A percentile compares a stretch with the other conserved stretches of the same genome.
Conservation (phyloP, 2,797 vertebrate species). For the Selene dorsalis region DNA sequence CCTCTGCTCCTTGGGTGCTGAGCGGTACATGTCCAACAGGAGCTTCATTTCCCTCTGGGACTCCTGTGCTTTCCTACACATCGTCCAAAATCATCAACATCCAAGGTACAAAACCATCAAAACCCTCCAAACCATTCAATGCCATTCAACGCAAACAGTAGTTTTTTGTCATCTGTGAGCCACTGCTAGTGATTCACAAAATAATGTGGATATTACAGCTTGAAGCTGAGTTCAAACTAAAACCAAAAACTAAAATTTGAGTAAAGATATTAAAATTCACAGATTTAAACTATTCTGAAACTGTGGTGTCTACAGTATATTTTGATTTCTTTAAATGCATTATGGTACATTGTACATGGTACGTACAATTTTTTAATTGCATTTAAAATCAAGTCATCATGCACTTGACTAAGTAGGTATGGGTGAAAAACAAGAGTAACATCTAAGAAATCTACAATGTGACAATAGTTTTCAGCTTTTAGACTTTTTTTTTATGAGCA, state of each 20-base stretch:
- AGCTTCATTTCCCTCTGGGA: conserved; percentile 99
- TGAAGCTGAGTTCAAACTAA: background rate
- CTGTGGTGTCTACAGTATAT: background rate
- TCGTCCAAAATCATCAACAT: background rate
- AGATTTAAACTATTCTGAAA: no score
- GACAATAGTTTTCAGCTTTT: background rate
- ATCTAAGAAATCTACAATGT: no score
- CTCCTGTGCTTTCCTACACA: conserved; percentile 93
- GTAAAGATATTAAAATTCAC: no score
- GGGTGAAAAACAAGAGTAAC: no score
- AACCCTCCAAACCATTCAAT: no score
- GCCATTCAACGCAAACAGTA: background rate
- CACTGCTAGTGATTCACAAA: no score
- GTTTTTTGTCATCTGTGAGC: background rate
- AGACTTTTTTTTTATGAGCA: no score
- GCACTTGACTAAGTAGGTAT: background rate
- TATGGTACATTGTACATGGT: no score
- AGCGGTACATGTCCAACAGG: conserved; percentile 96
- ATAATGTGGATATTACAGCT: background rate
- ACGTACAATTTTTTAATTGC: background rate
- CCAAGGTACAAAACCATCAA: background rate
- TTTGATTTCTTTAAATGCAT: background rate
- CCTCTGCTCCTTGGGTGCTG: conserved; percentile 96
- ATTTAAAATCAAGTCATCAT: background rate
- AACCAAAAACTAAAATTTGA: background rate